Base-by-base conservation (phyloP, 2,797 vertebrate species). In the Manis javanica region DNA sequence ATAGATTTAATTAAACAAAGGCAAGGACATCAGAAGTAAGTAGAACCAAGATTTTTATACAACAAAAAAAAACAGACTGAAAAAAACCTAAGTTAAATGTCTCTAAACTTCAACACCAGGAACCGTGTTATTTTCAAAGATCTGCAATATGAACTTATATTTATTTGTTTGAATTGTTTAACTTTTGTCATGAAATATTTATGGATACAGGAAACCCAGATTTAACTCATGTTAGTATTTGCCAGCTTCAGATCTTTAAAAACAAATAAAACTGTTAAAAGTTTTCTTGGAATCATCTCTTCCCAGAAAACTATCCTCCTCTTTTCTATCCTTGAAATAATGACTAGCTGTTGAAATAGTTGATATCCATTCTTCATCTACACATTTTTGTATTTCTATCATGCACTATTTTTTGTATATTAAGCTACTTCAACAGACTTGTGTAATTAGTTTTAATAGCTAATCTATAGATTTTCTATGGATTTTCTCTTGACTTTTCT, bases 111-210 rank as follows among this genome's bases (percentile, higher is more conserved):
- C 49, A 68, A 72, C 23, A 64, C 3, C 37, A 59, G 39, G n/a
- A 90, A 91, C 24, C 83, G 18, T 15, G 15, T 59, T 90, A 78
- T 87, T 78, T 91, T 91, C 26, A 83, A 66, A 82, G 31, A 74
- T 75, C 37, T 69, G 34, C 15, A 68, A 61, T 51, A 24, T 16
- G 81, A 90, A 1, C 16, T 64, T 59, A 90, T 0, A 66, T 63
- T 74, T 92, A 71, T 75, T 84, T 72, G 11, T 82, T 90, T 53
- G 37, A 85, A 94, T 72, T 79, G 91, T 89, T 61, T 42, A 92
- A 71, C 26, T 72, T 91, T 88, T 84, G 29, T 85, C 81, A 74
- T 26, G 10, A 84, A 79, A 85, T n/a, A 69, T 51, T 89, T 81
- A 81, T 61, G 13, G 11, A 34, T 10, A 57, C 1, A 34, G 24